Evolutionary conservation across 2,797 vertebrate species (phyloP).

Genomic region (Pelodytes ibericus): DNA sequence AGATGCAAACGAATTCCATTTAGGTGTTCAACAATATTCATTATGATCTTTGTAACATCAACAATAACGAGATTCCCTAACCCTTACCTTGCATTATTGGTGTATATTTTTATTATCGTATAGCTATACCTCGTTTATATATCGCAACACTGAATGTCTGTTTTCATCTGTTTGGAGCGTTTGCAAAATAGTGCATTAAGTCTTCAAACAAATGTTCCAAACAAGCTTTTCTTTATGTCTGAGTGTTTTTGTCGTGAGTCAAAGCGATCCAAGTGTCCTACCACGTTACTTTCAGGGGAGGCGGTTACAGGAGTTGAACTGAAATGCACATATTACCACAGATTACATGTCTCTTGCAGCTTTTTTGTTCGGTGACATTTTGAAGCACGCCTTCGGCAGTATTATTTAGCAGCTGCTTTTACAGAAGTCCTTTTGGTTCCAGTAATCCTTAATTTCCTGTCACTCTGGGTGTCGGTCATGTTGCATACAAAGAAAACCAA

Average conservation of each 20-base stretch:
- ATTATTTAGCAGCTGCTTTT: slow-evolving; percentile 37
- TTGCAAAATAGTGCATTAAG: too few species aligned
- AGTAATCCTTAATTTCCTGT: slow-evolving; percentile 51
- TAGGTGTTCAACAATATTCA: too few species aligned
- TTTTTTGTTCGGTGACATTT: slow-evolving; percentile 37
- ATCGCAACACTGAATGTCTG: too few species aligned
- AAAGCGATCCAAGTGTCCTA: not conserved
- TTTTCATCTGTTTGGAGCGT: too few species aligned
- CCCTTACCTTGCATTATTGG: too few species aligned
- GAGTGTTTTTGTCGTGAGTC: slow-evolving; percentile 3
- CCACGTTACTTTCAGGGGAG: not conserved
- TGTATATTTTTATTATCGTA: too few species aligned
- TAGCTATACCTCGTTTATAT: too few species aligned
- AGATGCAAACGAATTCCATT: too few species aligned
- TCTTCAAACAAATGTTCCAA: too few species aligned
- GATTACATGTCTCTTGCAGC: slow-evolving; percentile 7
- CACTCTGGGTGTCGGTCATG: slow-evolving; percentile 17
- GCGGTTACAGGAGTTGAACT: not conserved
- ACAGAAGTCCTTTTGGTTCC: slow-evolving; percentile 38
- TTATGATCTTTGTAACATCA: too few species aligned
- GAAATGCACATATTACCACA: not conserved
- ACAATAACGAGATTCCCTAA: too few species aligned
- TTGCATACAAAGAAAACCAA: slow-evolving; percentile 24
- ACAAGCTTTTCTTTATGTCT: not conserved
- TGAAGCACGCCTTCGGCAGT: slow-evolving; percentile 32